These are phyloP conservation scores for Drosophila carrolli DNA, from an alignment of 1,140 invertebrate genomes.

Conservation along the genomic window DNA sequence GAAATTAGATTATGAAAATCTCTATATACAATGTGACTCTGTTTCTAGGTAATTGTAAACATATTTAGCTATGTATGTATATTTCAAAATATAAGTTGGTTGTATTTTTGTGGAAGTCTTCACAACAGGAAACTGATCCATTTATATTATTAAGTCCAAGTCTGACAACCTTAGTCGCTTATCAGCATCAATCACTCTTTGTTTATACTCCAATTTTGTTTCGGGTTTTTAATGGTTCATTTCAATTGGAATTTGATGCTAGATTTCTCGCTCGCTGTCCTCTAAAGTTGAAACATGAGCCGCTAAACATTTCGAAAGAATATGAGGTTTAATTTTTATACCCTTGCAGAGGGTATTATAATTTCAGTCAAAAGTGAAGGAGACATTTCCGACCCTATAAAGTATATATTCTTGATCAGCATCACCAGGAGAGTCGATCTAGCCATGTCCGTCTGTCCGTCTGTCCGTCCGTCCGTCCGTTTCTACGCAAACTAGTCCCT, in stretches of 20 bases:
- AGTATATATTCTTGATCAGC: no score
- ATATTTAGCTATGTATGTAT: background rate
- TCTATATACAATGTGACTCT: background rate
- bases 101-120: background rate
- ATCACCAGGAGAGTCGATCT: no score
- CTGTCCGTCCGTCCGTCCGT: no score
- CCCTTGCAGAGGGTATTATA: no score
- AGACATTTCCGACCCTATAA: no score
- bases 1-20: background rate
- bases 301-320: constrained; percentile 15
- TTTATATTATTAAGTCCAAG: background rate
- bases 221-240: constrained; percentile 41
- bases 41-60: background rate
- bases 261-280: constrained; percentile 15
- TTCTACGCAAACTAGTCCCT: no score
- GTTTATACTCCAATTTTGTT: background rate
- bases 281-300: constrained; percentile 28
- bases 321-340: constrained; percentile 22
- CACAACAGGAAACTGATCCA: background rate
- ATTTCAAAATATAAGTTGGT: background rate
- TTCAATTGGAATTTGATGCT: constrained; percentile 68
- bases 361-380: no score
- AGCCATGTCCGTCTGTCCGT: no score
- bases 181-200: constrained; percentile 16
- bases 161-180: constrained; percentile 3